Evolutionary conservation across 1,140 invertebrate genomes (phyloP), one percentile per base, ranked within the genome.

Genomic region (Hyles vespertilio): DNA sequence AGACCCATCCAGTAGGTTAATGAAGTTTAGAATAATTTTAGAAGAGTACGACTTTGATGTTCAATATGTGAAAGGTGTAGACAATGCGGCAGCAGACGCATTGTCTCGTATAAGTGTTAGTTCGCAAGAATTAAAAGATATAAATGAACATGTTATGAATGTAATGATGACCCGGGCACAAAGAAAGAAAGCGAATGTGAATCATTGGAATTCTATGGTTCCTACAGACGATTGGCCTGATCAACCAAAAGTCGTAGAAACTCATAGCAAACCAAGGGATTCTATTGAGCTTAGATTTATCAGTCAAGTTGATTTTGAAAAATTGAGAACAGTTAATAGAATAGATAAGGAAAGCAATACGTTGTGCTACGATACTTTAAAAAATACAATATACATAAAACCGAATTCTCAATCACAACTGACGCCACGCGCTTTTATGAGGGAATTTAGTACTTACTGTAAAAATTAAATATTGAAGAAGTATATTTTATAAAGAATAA

Each of bases 61-160:
- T 32, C 52, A 65, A n/a, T 82, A 89, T 67, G 61, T 78, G 56
- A 56, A 58, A 58, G 74, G 74, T 46, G 56, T 43, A 45, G 12
- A 57, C n/a, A 72, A 77, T n/a, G 32, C 57, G 36, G 64, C 22
- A 22, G 22, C 22, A 22, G 22, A 22, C 22, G 22, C 22, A 22
- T 22, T 22, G 22, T 22, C 22, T 22, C 22, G 22, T 22, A 22
- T 22, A 22, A 22, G 22, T 22, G 22, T 22, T 22, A 22, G 22
- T 22, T 22, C 22, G 22, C 22, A 22, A 22, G 22, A 22, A 22
- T 22, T 22, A 22, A 22, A 22, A 22, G 22, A 22, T 22, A 22
- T 22, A 22, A 22, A 22, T 22, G 22, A 22, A 22, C 22, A 22
- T 22, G 22, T 22, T 22, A 22, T 22, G 22, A 22, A 22, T 22